Evolutionary conservation across 2,797 vertebrate genomes (phyloP).

Genomic region (Amblyraja radiata): DNA sequence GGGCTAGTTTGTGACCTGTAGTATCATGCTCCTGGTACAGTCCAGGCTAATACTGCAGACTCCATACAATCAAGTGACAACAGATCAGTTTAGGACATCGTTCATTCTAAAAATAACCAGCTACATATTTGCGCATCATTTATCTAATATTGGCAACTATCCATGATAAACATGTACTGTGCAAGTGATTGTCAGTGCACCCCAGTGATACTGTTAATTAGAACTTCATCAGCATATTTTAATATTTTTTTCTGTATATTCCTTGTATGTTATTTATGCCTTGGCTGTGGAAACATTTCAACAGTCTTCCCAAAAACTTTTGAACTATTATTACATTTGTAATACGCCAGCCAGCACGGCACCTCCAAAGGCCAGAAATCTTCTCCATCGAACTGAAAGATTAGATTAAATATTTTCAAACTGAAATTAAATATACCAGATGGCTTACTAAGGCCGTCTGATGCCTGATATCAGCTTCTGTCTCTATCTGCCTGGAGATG

Average conservation of each 20-base stretch:
- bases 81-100: not conserved
- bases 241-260: not conserved
- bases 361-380: not conserved
- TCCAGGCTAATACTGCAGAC: not conserved
- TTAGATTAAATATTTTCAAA: not conserved
- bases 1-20: not conserved
- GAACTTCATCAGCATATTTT: not conserved
- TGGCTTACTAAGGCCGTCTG: not conserved
- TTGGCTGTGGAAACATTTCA: not conserved
- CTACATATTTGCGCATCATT: not conserved
- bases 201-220: not conserved
- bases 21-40: not conserved
- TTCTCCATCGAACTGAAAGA: not conserved
- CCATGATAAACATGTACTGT: not conserved
- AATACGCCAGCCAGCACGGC: not conserved
- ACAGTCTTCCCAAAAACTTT: not conserved
- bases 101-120: not conserved
- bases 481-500: not conserved
- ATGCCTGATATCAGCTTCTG: not conserved
- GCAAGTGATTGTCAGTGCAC: not conserved
- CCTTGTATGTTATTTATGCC: not conserved
- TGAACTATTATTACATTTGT: not conserved
- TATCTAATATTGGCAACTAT: not conserved
- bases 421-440: not conserved
- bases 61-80: not conserved